Evolutionary conservation across 2,888 invertebrate species (phyloP), one percentile per base, ranked within the genome.

Genomic region (Periphyllus acericola): DNA sequence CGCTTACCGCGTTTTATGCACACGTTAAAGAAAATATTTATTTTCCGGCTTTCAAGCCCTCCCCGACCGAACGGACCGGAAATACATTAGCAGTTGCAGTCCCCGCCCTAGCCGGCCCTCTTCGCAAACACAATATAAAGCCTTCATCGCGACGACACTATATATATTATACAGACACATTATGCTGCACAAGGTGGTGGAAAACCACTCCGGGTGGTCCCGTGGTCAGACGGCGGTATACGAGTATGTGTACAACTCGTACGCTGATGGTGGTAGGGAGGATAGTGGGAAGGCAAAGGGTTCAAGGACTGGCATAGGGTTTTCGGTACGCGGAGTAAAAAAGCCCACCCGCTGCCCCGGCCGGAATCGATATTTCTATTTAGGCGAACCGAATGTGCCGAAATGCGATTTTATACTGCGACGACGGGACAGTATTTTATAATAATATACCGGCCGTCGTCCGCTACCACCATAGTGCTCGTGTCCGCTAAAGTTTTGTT

Each of bases 301-400:
- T 78, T 9, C 40, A 40, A 40, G 8, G 40, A 40, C 55, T 52
- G 32, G 32, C 14, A 32, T 55, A 25, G 55, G 55, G 78, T 55
- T 78, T 78, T 78, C 14, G 34, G 34, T 2, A 29, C 21, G 29
- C n/a, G 25, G 34, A 32, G 55, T 32, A 55, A 55, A 55, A 52
- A 32, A 55, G 55, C 19, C 14, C 78, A 6, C 55, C 78, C 78
- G 55, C 55, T 34, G 32, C 32, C 55, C 52, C 78, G 55, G 32
- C 32, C 32, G 52, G 52, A 55, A 78, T 78, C 78, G 21, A 78
- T 78, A 78, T 78, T 55, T 78, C 52, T 55, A 78, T 78, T 52
- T 78, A 9, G 21, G 9, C n/a, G 14, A 55, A 40, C 52, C 55
- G 1, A 34, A 78, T 78, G 55, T 55, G 21, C 11, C 14, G 5